Percentiles rank a stretch among this genome's conserved stretches.
These are phyloP conservation scores for Megaptera novaeangliae DNA, from an alignment of 2,113 vertebrate species.

Conservation along the genomic window DNA sequence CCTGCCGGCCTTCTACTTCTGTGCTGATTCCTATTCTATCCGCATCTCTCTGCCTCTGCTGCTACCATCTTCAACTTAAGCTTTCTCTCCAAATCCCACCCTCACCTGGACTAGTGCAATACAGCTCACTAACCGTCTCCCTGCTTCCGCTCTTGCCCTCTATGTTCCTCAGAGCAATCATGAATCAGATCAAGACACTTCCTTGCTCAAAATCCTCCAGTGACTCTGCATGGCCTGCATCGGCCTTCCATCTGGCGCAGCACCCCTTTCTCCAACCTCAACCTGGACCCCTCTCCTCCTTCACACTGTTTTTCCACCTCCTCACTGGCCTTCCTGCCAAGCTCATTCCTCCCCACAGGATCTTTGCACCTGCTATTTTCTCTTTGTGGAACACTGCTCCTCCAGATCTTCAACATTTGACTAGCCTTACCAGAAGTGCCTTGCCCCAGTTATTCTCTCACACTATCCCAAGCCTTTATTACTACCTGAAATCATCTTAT, in stretches of 20 bases:
- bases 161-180: neutral
- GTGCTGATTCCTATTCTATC: neutral
- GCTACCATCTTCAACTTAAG: neutral
- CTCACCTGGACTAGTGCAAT: neutral
- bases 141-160: neutral
- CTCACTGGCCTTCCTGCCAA: neutral
- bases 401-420: neutral
- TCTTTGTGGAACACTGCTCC: neutral
- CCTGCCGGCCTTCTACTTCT: neutral
- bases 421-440: neutral
- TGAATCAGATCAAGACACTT: neutral
- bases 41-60: neutral
- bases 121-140: neutral
- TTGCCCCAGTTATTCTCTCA: neutral
- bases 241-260: neutral
- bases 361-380: neutral
- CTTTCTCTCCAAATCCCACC: neutral
- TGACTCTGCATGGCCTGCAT: fast-evolving
- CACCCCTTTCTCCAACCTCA: neutral
- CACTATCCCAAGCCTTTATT: neutral
- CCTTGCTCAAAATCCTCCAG: neutral
- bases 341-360: neutral
- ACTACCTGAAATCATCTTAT: neutral
- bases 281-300: neutral
- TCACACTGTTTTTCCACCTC: neutral